Evolutionary conservation across 2,113 vertebrate genomes (phyloP).

Genomic region (Phoxinus phoxinus): DNA sequence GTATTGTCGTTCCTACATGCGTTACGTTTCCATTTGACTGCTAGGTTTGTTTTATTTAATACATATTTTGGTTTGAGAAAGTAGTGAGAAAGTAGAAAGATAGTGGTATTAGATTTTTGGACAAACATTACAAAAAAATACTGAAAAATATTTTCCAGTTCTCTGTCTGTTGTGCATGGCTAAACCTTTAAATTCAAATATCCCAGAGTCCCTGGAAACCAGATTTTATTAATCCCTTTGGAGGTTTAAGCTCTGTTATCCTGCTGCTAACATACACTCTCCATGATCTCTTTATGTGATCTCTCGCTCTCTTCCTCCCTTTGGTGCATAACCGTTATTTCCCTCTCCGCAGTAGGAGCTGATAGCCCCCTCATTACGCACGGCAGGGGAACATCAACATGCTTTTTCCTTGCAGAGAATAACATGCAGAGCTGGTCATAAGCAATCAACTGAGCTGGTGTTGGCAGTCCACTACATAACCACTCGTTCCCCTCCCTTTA

Average conservation of each 20-base stretch:
- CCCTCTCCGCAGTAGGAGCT: constrained; percentile 23
- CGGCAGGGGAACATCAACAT: constrained; percentile 35
- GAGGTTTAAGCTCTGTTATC: constrained; percentile 39
- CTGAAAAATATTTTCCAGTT: constrained; percentile 3
- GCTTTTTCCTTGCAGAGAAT: constrained; percentile 40
- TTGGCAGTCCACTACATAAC: constrained; percentile 8
- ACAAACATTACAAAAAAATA: background rate
- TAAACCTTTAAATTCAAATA: background rate
- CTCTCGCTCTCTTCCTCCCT: constrained; percentile 8
- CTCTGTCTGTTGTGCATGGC: background rate
- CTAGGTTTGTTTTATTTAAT: too few species aligned
- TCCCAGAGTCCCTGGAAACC: constrained; percentile 26
- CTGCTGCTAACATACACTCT: constrained; percentile 30
- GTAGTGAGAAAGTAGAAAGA: too few species aligned
- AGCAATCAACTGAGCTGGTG: background rate
- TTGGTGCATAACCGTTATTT: constrained; percentile 17
- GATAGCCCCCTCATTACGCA: constrained; percentile 28
- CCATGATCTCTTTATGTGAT: constrained; percentile 33
- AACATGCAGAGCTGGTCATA: background rate
- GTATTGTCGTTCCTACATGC: too few species aligned
- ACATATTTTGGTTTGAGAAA: too few species aligned
- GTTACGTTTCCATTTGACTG: too few species aligned
- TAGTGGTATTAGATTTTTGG: background rate
- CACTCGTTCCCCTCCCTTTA: background rate
- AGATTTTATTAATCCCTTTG: constrained; percentile 42